Evolutionary conservation across 2,888 invertebrate genomes (phyloP).

Genomic region (Acronicta leporina): DNA sequence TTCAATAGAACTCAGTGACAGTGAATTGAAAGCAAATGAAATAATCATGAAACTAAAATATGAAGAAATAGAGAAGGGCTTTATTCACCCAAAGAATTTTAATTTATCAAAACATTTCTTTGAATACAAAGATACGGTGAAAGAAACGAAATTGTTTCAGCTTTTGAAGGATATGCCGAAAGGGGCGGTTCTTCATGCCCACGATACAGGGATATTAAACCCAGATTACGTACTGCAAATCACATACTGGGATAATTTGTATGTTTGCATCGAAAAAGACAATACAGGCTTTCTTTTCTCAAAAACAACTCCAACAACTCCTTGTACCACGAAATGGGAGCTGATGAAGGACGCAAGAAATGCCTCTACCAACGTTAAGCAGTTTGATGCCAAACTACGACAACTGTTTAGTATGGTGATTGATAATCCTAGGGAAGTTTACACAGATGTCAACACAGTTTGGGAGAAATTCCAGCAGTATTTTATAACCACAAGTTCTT

Average conservation of each 20-base stretch:
- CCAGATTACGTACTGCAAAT: conserved; percentile 90
- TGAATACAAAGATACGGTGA: conserved; percentile 88
- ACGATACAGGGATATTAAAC: conserved; percentile 90
- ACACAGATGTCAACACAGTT: conserved; percentile 88
- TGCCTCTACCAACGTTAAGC: conserved; percentile 77
- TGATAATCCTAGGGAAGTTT: conserved; percentile 80
- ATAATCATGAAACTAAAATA: conserved; percentile 89
- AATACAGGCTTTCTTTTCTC: conserved; percentile 73
- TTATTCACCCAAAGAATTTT: conserved; percentile 84
- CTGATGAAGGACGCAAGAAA: conserved; percentile 83
- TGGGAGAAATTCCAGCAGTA: conserved; percentile 90
- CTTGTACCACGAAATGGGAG: conserved; percentile 81
- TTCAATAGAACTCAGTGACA: conserved; percentile 82
- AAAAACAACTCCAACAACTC: conserved; percentile 56
- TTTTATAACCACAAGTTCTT: conserved; percentile 84
- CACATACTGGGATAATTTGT: conserved; percentile 90
- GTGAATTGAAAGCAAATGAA: conserved; percentile 88
- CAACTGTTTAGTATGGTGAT: conserved; percentile 88
- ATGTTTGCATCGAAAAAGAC: conserved; percentile 81
- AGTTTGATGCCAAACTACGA: conserved; percentile 87
- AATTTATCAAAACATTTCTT: conserved; percentile 92
- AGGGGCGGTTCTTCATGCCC: conserved; percentile 92
- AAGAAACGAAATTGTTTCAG: conserved; percentile 90
- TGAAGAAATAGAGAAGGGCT: conserved; percentile 84
- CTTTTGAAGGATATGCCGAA: conserved; percentile 92